Base-by-base conservation (phyloP, 2,888 invertebrate genomes). In the Folsomia manolachei region DNA sequence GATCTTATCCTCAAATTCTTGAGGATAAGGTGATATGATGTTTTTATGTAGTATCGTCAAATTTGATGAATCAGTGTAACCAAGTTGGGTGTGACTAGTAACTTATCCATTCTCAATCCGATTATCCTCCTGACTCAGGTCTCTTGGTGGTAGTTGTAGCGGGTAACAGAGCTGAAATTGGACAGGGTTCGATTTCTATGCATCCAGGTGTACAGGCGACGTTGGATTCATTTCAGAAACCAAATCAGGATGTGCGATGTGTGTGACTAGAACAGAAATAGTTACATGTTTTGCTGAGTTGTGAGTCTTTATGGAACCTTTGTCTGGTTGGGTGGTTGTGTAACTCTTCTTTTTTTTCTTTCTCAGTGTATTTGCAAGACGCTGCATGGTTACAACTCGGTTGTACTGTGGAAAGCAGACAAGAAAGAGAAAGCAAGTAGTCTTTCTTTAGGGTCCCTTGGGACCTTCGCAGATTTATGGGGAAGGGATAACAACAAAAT, bases 401-500 rank as follows among this genome's bases (percentile, higher is more conserved):
- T n/a, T n/a, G n/a, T n/a, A n/a, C n/a, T n/a, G 39, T 39, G 39
- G 39, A 4, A n/a, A n/a, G n/a, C n/a, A n/a, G 39, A 14, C 39
- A 14, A 39, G 39, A 14, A 14, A 39, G 39, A 39, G 39, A 39
- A 39, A 39, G 14, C 39, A 9, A 39, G 39, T 14, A 39, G 4
- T 39, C 39, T 39, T 39, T 27, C 64, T 21, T 18, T 24, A 62
- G 25, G 25, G 64, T 64, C 64, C 64, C 27, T 26, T 64, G 64
- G 27, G 64, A 64, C 26, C 27, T 2, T n/a, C 24, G n/a, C 19
- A 25, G 64, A 64, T 64, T 64, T 64, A 64, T 64, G 27, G 18
- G n/a, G 27, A 64, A 18, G 27, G 64, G 64, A 64, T 64, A 64
- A 64, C 64, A 64, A 27, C 27, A 26, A 64, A 64, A 64, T 64